Percentiles rank a stretch among this genome's conserved stretches.
Conservation (phyloP, 2,888 invertebrate genomes). For the Mechanitis mazaeus region DNA sequence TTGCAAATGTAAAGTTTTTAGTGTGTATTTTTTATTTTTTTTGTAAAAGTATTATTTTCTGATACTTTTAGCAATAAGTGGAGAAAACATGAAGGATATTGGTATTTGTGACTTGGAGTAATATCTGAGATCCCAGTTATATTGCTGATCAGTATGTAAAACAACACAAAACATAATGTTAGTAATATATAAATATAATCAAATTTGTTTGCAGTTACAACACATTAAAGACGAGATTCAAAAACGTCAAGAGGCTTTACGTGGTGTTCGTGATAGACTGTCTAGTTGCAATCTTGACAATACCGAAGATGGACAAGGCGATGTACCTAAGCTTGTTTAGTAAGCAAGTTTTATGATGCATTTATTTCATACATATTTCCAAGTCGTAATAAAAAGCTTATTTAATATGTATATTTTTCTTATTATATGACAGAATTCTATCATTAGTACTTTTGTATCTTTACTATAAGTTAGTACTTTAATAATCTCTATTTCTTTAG, state of each 20-base stretch:
- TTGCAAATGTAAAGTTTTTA: no score
- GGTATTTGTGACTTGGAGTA: no score
- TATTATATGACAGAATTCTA: not conserved
- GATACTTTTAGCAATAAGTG: no score
- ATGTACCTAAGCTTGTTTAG: conserved; percentile 60
- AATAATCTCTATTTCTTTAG: conserved; percentile 34
- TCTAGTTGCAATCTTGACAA: conserved; percentile 69
- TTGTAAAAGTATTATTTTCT: no score
- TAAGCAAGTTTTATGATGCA: conserved; percentile 33
- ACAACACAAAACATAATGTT: no score
- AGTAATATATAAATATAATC: not conserved
- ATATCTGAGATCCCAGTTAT: no score
- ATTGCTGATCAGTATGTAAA: no score
- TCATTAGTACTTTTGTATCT: not conserved
- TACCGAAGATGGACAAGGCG: conserved; percentile 52
- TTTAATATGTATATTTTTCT: not conserved
- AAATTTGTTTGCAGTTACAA: conserved; percentile 67
- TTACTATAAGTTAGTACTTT: not conserved
- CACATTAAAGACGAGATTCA: conserved; percentile 85
- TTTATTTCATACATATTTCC: no score
- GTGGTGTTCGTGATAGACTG: conserved; percentile 78
- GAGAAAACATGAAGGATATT: no score
- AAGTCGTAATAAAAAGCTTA: no score
- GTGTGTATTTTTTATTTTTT: no score
- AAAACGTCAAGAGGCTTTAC: conserved; percentile 85